Conservation (phyloP, 2,113 vertebrate genomes). For the mouse (Mus musculus) region DNA sequence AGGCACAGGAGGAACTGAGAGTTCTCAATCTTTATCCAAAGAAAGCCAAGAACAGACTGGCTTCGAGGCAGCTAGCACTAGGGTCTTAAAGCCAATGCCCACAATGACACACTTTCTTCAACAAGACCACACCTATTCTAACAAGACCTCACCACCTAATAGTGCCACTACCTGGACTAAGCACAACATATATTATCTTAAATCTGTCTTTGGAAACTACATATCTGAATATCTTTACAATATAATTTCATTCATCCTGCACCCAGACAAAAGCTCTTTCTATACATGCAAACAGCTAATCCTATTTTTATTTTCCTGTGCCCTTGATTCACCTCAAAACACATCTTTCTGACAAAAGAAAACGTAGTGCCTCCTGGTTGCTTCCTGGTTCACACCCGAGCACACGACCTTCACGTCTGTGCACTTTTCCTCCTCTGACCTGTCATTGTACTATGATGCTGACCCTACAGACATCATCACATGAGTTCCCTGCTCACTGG, state of each 20-base stretch:
- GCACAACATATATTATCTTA: background rate
- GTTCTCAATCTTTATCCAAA: too few relatives aligned
- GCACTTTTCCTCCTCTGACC: background rate
- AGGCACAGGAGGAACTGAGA: too few relatives aligned
- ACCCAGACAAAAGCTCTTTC: background rate
- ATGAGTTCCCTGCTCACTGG: background rate
- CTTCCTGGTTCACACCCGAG: background rate
- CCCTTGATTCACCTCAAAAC: background rate
- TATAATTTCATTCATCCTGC: background rate
- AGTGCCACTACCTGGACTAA: too few relatives aligned
- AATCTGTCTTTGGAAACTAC: conserved; percentile 35
- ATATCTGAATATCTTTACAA: background rate
- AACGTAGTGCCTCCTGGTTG: background rate
- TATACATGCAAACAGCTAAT: background rate
- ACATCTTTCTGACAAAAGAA: conserved; percentile 9
- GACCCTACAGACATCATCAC: background rate
- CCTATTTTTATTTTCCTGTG: background rate
- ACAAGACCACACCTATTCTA: too few relatives aligned
- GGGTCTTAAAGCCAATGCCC: too few relatives aligned
- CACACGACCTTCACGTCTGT: background rate
- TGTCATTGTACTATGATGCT: background rate
- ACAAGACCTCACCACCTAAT: too few relatives aligned
- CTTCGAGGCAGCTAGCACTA: too few relatives aligned
- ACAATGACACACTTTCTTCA: too few relatives aligned
- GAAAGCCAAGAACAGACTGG: too few relatives aligned